A percentile compares a stretch with the other conserved stretches of the same genome.
These are phyloP conservation scores for Pardalotus punctatus DNA, from an alignment of 2,113 vertebrate species.

Conservation along the genomic window DNA sequence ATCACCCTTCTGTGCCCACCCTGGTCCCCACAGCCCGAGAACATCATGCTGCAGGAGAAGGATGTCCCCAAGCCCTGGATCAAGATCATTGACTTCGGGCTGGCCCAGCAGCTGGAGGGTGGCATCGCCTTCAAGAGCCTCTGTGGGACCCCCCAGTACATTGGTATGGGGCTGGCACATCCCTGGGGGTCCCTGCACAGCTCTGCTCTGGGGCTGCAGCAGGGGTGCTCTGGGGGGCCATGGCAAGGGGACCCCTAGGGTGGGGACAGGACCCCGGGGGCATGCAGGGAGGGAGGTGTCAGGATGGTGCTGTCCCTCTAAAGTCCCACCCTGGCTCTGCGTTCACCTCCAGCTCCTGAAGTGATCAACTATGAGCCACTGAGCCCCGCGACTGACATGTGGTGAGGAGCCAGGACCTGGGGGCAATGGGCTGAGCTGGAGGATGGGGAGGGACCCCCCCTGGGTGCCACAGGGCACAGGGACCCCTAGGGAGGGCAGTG, in stretches of 20 bases:
- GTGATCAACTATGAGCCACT: conserved; percentile 77
- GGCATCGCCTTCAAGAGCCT: conserved; percentile 73
- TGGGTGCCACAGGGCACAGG: neutral
- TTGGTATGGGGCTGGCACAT: conserved; percentile 65
- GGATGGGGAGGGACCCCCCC: neutral
- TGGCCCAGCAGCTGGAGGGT: conserved; percentile 71
- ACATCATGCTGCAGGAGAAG: conserved; percentile 79
- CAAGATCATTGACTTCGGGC: conserved; percentile 81
- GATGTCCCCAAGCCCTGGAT: conserved; percentile 56
- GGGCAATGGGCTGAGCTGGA: accelerated
- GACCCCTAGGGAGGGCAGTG: accelerated
- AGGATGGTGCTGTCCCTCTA: neutral
- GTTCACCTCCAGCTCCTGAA: conserved; percentile 68
- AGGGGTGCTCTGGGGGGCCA: neutral
- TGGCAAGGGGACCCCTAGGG: neutral
- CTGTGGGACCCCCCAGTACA: conserved; percentile 86
- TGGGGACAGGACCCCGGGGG: neutral
- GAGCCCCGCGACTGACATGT: conserved; percentile 76
- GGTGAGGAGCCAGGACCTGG: conserved; percentile 55
- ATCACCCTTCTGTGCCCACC: accelerated
- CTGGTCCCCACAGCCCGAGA: conserved; percentile 71
- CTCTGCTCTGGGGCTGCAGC: neutral
- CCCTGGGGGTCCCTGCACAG: neutral
- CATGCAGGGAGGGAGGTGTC: neutral
- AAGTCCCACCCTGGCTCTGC: neutral